Evolutionary conservation across 2,797 vertebrate species (phyloP).

Genomic region (Lithobates pipiens): DNA sequence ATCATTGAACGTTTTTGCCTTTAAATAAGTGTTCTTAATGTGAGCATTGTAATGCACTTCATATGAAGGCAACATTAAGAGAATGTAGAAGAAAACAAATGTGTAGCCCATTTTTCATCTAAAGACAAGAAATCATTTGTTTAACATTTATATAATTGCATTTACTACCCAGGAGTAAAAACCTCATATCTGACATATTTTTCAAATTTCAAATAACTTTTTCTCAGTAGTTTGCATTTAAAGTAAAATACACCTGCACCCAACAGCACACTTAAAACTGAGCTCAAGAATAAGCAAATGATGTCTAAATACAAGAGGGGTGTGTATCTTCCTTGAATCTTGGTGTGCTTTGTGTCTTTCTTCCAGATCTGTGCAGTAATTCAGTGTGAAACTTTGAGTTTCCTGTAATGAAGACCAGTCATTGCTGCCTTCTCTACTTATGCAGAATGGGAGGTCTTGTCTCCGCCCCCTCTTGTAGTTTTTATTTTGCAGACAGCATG

Average conservation of each 20-base stretch:
- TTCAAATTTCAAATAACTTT: background rate
- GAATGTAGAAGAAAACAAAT: background rate
- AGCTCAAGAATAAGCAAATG: background rate
- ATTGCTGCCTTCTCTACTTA: too few species aligned
- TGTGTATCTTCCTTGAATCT: too few species aligned
- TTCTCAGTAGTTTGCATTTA: too few species aligned
- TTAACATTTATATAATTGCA: background rate
- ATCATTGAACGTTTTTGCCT: slow-evolving; percentile 47
- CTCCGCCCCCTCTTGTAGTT: too few species aligned
- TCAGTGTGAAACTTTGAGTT: too few species aligned
- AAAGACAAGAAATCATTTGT: background rate
- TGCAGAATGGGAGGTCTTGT: too few species aligned
- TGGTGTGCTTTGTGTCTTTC: too few species aligned
- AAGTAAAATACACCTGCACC: too few species aligned
- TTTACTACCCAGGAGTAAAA: slow-evolving; percentile 2
- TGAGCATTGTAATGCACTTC: slow-evolving; percentile 9
- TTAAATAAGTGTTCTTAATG: slow-evolving; percentile 22
- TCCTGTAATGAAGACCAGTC: too few species aligned
- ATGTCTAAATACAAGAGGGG: too few species aligned
- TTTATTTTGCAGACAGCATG: too few species aligned
- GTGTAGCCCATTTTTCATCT: background rate
- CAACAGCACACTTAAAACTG: background rate
- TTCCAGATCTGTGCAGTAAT: too few species aligned
- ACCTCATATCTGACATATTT: background rate
- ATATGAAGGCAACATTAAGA: background rate